phyloP scores from a whole-genome alignment of 1,140 invertebrate species.

The Pseudomyrmex cubaensis region DNA sequence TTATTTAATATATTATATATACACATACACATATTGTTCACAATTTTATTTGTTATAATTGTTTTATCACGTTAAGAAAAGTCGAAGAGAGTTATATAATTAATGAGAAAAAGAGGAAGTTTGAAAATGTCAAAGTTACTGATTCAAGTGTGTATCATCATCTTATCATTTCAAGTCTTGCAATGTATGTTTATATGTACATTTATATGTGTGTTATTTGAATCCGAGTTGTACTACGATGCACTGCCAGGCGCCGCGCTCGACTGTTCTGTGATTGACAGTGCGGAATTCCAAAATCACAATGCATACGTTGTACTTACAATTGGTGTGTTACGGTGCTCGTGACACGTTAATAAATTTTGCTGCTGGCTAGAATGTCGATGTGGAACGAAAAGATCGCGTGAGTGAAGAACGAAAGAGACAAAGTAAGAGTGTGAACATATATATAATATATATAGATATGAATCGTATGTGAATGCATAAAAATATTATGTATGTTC shows the following conservation, averaged over 20 bases:
- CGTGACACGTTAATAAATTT: slow-evolving; percentile 76
- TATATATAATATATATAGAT: slow-evolving; percentile 5
- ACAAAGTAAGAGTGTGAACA: neutral
- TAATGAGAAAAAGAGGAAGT: no score
- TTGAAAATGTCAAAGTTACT: no score
- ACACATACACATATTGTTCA: no score
- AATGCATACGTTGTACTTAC: slow-evolving; percentile 85
- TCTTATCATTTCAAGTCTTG: neutral
- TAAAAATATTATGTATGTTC: slow-evolving; percentile 35
- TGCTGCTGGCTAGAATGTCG: slow-evolving; percentile 56
- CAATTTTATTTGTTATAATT: no score
- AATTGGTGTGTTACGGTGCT: slow-evolving; percentile 75
- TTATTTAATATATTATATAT: no score
- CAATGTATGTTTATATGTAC: slow-evolving; percentile 1
- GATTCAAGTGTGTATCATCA: neutral
- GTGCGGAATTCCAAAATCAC: slow-evolving; percentile 83
- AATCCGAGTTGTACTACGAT: slow-evolving; percentile 37
- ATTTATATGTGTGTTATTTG: neutral
- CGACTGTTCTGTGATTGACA: slow-evolving; percentile 77
- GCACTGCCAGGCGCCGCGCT: slow-evolving; percentile 79
- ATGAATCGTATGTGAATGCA: slow-evolving; percentile 62
- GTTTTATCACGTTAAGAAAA: no score
- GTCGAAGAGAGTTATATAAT: no score
- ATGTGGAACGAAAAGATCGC: slow-evolving; percentile 65
- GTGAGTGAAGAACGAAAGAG: slow-evolving; percentile 50